Evolutionary conservation across 2,797 vertebrate genomes (phyloP), one percentile per base, ranked within the genome.

Genomic region (Molossus molossus): DNA sequence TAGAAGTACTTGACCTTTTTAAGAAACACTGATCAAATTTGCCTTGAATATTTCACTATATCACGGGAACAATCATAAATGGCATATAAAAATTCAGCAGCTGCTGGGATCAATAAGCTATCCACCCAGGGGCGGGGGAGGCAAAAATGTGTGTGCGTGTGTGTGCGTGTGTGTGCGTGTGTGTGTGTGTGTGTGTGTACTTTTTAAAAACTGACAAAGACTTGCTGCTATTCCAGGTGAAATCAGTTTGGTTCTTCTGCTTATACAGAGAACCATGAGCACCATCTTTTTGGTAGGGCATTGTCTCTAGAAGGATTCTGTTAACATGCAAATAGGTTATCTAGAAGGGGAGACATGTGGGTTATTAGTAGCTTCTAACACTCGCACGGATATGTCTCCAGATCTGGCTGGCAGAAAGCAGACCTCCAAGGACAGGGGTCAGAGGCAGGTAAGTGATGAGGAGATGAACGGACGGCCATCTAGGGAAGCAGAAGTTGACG

Each of bases 21-120:
- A 13, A 80, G 87, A 95, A 96, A 94, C 45, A 83, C 87, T 93
- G 92, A 97, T 98, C 96, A 96, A 98, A 97, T 98, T 89, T 93
- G 95, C 93, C 96, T 87, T 98, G 97, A 98, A 95, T 97, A 97
- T 97, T 97, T 98, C 95, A 97, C 97, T 98, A 96, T 53, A 53
- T 96, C 96, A 83, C 27, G 91, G 93, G 89, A 98, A 97, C 91
- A 96, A 87, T 96, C 94, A 97, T 97, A 98, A 97, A 96, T 91
- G 96, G 96, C 96, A 97, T 96, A 97, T 97, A 97, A 98, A 98
- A 98, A 97, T 96, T 97, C 97, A 97, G 73, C 64, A 97, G 97
- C 96, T 95, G 57, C 93, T 94, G 65, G 72, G 95, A 98, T 98
- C 98, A 98, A 98, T 98, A 98, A 98, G 75, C 82, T 97, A 73